A percentile compares a stretch with the other conserved stretches of the same genome.
phyloP scores from a whole-genome alignment of 35 echinoderm and acorn worm species.

The Antedon bifida region DNA sequence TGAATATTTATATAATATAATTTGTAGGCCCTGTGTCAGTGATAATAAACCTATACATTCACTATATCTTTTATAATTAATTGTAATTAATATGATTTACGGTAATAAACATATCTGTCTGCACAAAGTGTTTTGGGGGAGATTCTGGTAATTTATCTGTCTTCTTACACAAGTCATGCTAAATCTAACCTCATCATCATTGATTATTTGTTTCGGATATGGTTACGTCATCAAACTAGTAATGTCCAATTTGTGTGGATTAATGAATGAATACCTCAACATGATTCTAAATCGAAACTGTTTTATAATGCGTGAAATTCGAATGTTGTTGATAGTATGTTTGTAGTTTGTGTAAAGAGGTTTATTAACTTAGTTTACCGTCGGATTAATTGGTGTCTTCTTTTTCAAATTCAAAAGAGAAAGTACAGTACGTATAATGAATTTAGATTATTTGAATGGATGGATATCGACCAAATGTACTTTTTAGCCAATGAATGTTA shows the following conservation, averaged over 20 bases:
- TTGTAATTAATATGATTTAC: background rate
- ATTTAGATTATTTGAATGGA: too few species aligned
- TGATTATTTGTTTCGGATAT: background rate
- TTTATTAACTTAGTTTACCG: too few species aligned
- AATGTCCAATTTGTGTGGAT: background rate
- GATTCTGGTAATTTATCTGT: background rate
- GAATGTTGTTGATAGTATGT: too few species aligned
- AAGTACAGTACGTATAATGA: too few species aligned
- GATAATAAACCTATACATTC: background rate
- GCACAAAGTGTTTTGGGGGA: background rate
- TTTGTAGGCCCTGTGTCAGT: background rate
- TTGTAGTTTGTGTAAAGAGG: too few species aligned
- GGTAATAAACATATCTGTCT: background rate
- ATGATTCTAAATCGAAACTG: background rate
- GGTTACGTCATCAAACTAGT: background rate
- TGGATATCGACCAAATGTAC: too few species aligned
- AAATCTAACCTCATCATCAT: background rate
- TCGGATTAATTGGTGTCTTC: too few species aligned
- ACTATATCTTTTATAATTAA: background rate
- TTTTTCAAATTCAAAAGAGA: too few species aligned
- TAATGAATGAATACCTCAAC: background rate
- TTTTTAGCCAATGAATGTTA: too few species aligned
- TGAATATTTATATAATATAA: background rate
- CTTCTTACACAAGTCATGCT: background rate
- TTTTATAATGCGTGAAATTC: background rate